phyloP scores from a whole-genome alignment of 2,888 invertebrate species.

The Lomographa bimaculata region DNA sequence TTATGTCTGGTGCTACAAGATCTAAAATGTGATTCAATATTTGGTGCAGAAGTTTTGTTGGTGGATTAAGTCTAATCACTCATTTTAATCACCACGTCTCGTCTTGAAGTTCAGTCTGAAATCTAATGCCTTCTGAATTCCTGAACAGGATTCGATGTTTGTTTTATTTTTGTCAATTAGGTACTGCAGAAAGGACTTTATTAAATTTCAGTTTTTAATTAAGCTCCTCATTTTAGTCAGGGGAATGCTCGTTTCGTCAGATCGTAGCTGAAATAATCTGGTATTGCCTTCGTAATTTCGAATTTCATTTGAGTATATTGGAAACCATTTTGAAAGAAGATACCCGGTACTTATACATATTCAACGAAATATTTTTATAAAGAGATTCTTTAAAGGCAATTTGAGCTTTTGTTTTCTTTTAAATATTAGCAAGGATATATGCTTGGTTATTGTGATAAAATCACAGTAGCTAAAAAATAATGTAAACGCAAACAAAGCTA shows the following conservation, averaged over 20 bases:
- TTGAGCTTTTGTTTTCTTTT: no score
- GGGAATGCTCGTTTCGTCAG: no score
- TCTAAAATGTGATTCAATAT: conserved; percentile 5
- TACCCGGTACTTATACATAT: no score
- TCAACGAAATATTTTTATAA: no score
- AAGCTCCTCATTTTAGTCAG: not conserved
- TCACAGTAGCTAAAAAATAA: no score
- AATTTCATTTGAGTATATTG: no score
- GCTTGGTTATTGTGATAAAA: no score
- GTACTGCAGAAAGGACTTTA: conserved; percentile 13
- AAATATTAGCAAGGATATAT: no score
- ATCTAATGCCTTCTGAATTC: conserved; percentile 14
- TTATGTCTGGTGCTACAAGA: conserved; percentile 12
- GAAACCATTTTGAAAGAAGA: no score
- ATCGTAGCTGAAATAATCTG: not conserved
- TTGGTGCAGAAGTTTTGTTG: not conserved
- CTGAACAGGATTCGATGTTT: conserved; percentile 3
- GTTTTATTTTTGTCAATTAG: conserved; percentile 7
- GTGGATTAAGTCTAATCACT: conserved; percentile 20
- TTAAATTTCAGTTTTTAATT: conserved; percentile 3
- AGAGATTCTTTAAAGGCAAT: no score
- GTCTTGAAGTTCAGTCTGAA: conserved; percentile 17
- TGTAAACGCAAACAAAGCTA: no score
- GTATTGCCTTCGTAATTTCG: not conserved
- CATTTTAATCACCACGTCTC: conserved; percentile 26